Conservation (phyloP, 2,888 invertebrate genomes). For the Adineta ricciae region DNA sequence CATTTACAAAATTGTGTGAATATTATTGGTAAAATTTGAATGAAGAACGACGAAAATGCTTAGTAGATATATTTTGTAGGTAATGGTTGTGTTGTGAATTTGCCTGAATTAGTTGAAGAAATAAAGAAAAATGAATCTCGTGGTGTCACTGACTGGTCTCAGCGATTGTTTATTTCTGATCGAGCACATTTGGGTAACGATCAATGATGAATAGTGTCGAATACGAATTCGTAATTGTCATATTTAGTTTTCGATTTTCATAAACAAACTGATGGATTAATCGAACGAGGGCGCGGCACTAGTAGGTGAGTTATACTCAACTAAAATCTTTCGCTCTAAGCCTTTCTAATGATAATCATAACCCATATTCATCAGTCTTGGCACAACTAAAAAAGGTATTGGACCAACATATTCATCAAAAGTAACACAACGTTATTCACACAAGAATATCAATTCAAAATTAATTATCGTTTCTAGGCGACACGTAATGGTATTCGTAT, state of each 20-base stretch:
- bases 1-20: slow-evolving; percentile 80
- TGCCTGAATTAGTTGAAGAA: slow-evolving; percentile 89
- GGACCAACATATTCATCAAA: slow-evolving; percentile 34
- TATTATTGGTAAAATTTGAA: slow-evolving; percentile 62
- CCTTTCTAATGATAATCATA: not conserved
- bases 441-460: slow-evolving; percentile 37
- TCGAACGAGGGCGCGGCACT: slow-evolving; percentile 66
- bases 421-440: slow-evolving; percentile 20
- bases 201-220: too few relatives aligned
- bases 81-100: slow-evolving; percentile 92
- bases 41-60: too few relatives aligned
- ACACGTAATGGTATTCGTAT: slow-evolving; percentile 85
- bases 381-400: slow-evolving; percentile 35
- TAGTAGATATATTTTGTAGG: too few relatives aligned
- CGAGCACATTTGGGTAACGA: slow-evolving; percentile 64
- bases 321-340: not conserved
- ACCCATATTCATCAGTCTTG: not conserved
- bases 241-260: slow-evolving; percentile 50
- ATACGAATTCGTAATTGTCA: too few relatives aligned
- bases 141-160: slow-evolving; percentile 70
- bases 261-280: slow-evolving; percentile 68
- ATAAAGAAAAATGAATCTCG: slow-evolving; percentile 78
- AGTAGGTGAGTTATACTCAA: slow-evolving; percentile 54
- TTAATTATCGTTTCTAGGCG: slow-evolving; percentile 53
- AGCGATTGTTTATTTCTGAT: slow-evolving; percentile 80